phyloP scores from a whole-genome alignment of 1,140 invertebrate genomes.

The Drosophila ogumai region DNA sequence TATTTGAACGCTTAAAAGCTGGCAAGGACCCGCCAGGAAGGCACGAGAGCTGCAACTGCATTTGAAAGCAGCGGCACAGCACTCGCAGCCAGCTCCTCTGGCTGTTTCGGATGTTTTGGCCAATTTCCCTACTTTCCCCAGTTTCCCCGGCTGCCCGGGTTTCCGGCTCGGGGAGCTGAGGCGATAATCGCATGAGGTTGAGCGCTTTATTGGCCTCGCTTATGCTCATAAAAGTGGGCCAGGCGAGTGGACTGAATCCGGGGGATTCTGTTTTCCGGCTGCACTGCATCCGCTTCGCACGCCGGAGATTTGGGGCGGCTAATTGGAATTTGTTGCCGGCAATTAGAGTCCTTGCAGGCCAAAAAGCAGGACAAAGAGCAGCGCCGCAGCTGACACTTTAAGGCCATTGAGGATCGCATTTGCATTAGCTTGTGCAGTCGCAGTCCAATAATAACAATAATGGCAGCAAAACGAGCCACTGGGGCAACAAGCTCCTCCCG shows the following conservation, averaged over 20 bases:
- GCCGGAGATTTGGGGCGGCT: conserved; percentile 41
- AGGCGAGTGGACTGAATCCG: conserved; percentile 16
- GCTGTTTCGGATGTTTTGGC: conserved; percentile 25
- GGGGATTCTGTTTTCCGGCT: conserved; percentile 2
- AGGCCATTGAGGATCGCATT: conserved; percentile 63
- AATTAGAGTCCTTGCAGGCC: conserved; percentile 54
- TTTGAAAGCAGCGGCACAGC: conserved; percentile 14
- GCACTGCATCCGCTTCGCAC: conserved; percentile 21
- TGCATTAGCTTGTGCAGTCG: conserved; percentile 33
- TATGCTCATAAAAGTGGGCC: conserved; percentile 53
- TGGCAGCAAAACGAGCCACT: conserved; percentile 28
- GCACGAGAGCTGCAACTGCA: conserved; percentile 27
- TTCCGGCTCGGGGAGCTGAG: conserved; percentile 22
- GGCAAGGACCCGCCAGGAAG: conserved; percentile 28
- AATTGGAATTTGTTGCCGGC: conserved; percentile 63
- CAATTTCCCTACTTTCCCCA: conserved; percentile 29
- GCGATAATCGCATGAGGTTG: conserved; percentile 58
- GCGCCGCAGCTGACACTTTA: conserved; percentile 63
- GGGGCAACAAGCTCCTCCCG: conserved; percentile 33
- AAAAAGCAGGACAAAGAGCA: conserved; percentile 46
- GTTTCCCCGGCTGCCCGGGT: conserved; percentile 8
- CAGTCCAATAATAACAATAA: conserved; percentile 41
- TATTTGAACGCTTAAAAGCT: conserved; percentile 78
- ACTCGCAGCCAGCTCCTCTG: conserved; percentile 9
- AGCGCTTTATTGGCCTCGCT: conserved; percentile 50